Base-by-base conservation (phyloP, 1,140 invertebrate species). In the Nixonia krombeini region DNA sequence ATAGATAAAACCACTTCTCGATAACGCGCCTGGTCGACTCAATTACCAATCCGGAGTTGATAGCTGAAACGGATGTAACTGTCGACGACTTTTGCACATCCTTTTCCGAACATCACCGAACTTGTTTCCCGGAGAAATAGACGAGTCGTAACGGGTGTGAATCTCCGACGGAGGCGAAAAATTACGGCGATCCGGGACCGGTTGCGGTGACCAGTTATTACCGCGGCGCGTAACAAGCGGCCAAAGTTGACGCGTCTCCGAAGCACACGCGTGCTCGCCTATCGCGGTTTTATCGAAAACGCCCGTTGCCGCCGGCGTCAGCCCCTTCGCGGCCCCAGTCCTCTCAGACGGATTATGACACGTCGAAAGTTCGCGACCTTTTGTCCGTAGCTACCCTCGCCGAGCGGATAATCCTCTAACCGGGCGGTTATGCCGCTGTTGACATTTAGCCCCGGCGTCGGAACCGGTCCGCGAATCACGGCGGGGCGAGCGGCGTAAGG, bases 291-390 rank as follows among this genome's bases (percentile, higher is more conserved):
- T 9, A 8, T 31, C 29, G 40, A 35, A 29, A 17, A 16, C 15
- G 35, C 18, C 9, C 17, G n/a, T 16, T 37, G 41, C 42, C 18
- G 29, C 29, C 29, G 12, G 5, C n/a, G 13, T n/a, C 33, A 13
- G 35, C 42, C 47, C 44, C 65, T n/a, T 23, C 25, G 16, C 28
- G 52, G 40, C n/a, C n/a, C n/a, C n/a, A n/a, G n/a, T n/a, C n/a
- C 76, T 77, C 75, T 80, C 78, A 73, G 72, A 77, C 77, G 73
- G 79, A 81, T 81, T 81, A 81, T 79, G 72, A 79, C 76, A 74
- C 79, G 75, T 64, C 65, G 64, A 81, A 81, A 81, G 79, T 80
- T 79, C 79, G 74, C 75, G 79, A 81, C 79, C 79, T 81, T 81
- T 81, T 74, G 78, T 76, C 72, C 70, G 75, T 58, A 72, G 66